Base-by-base conservation (phyloP, 2,113 vertebrate genomes). In the Catagonus wagneri region DNA sequence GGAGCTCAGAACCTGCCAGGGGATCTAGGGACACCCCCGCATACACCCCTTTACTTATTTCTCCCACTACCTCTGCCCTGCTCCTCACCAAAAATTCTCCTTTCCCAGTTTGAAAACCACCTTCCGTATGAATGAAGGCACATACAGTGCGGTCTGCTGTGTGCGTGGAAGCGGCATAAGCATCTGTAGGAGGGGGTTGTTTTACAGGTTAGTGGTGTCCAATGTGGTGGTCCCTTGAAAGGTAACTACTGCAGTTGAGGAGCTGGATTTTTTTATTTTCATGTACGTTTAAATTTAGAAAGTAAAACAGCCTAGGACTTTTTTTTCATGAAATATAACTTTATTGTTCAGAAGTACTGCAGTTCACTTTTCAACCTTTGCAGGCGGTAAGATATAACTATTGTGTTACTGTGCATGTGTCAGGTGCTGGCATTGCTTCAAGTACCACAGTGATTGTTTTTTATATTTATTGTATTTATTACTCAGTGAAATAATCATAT, bases 221-320 rank as follows among this genome's bases (percentile, higher is more conserved):
- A 15, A 4, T 32, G 0, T 6, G 34, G 25, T 12, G 36, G 44
- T 61, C 36, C 2, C 44, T 93, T n/a, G 69, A 71, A 36, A 60
- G 13, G 36, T 16, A 63, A 69, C 20, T 12, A 2, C 25, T 34
- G 25, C 25, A 22, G 20, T 15, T 8, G 34, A 86, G 61, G 50
- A 76, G 13, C 34, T 58, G 32, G 6, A 14, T 50, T 80, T 44
- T 44, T 60, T 84, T 20, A 58, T 68, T 94, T 79, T 74, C 29
- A 34, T 29, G 91, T 60, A 56, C 74, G n/a, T 72, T 63, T 89
- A 27, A 56, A 76, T 87, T 87, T 95, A 69, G 72, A 92, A 65
- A 14, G 3, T 22, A 61, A 80, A 34, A 52, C 39, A 22, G 12
- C 29, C 1, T 36, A 20, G 32, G 39, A 39, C 34, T 9, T 36